These are phyloP conservation scores for Micrastur ruficollis DNA, from an alignment of 2,797 vertebrate species.

Conservation along the genomic window DNA sequence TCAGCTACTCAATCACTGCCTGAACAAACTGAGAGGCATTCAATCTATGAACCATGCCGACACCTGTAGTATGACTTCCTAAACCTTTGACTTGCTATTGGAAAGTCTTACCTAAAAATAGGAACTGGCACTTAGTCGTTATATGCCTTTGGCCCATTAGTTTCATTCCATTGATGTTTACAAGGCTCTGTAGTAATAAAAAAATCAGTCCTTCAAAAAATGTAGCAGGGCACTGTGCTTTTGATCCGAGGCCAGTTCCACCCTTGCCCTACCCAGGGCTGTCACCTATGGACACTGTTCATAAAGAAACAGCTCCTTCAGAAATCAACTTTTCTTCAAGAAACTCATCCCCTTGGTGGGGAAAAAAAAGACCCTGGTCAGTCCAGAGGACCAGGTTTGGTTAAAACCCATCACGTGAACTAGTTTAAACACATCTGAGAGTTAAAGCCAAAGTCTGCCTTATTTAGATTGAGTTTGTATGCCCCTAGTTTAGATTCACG, in stretches of 20 bases:
- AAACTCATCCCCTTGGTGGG: not conserved
- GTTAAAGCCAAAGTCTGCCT: not conserved
- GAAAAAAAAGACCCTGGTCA: not conserved
- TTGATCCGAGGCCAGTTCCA: not conserved
- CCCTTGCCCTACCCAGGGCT: too few relatives aligned
- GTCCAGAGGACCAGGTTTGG: not conserved
- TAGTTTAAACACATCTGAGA: not conserved
- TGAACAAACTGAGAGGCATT: not conserved
- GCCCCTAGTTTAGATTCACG: not conserved
- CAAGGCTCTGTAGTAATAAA: not conserved
- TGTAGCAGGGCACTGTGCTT: not conserved
- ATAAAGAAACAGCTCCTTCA: not conserved
- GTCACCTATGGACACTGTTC: not conserved
- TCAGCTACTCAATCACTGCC: not conserved
- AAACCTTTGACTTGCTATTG: not conserved
- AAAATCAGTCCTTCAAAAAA: not conserved
- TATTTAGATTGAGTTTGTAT: not conserved
- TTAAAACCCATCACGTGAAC: not conserved
- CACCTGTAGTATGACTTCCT: not conserved
- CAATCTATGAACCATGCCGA: not conserved
- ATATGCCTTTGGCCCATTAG: not conserved
- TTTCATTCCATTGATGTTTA: not conserved
- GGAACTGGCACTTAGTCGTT: not conserved
- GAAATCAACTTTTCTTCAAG: not conserved
- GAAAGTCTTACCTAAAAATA: not conserved